Evolutionary conservation across 1,140 invertebrate genomes (phyloP).

Genomic region (Megalopta genalis): DNA sequence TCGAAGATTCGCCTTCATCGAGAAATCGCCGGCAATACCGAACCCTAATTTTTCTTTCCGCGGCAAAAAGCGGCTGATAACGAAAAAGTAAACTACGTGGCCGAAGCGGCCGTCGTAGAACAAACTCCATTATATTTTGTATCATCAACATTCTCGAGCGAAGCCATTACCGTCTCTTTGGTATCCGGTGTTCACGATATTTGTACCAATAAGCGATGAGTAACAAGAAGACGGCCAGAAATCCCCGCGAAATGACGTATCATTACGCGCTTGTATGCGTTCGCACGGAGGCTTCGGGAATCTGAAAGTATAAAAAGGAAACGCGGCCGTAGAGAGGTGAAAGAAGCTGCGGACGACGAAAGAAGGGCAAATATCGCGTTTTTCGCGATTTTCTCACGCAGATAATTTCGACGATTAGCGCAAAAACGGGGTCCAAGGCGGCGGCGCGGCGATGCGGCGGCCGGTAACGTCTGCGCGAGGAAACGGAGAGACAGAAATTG

Average conservation of each 20-base stretch:
- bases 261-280: conserved; percentile 58
- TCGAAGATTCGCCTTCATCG: too few relatives aligned
- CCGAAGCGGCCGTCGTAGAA: background rate
- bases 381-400: conserved; percentile 73
- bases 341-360: conserved; percentile 26
- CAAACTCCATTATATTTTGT: conserved; percentile 52
- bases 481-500: conserved; percentile 71
- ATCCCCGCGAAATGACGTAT: conserved; percentile 65
- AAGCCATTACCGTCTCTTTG: conserved; percentile 57
- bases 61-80: background rate
- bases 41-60: too few relatives aligned
- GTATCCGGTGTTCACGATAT: conserved; percentile 58
- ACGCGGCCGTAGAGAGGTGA: conserved; percentile 5
- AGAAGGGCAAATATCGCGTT: conserved; percentile 51
- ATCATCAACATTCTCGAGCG: conserved; percentile 51
- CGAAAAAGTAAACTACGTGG: background rate
- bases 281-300: conserved; percentile 38
- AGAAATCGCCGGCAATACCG: too few relatives aligned
- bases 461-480: conserved; percentile 51
- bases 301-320: conserved; percentile 42
- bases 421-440: conserved; percentile 55
- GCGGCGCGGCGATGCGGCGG: background rate
- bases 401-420: conserved; percentile 71
- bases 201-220: conserved; percentile 63
- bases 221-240: conserved; percentile 55